A percentile compares a stretch with the other conserved stretches of the same genome.
phyloP scores from a whole-genome alignment of 1,140 invertebrate species.

The Leptinotarsa lineolata region DNA sequence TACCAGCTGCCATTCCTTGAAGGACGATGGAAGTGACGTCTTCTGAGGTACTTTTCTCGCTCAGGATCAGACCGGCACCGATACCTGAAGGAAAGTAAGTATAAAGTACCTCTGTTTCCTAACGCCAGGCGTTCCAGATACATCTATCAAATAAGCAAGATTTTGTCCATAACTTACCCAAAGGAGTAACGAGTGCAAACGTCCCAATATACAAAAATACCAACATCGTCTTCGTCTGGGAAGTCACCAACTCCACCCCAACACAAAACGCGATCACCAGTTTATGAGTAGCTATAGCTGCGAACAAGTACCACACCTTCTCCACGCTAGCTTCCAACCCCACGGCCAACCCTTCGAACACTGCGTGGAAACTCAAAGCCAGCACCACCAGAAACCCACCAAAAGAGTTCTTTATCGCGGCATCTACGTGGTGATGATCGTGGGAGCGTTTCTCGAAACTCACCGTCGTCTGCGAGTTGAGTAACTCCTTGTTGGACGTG shows the following conservation, averaged over 20 bases:
- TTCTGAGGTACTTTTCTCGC: constrained; percentile 63
- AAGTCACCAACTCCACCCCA: constrained; percentile 75
- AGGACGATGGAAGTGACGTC: constrained; percentile 69
- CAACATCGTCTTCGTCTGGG: constrained; percentile 65
- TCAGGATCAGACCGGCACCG: constrained; percentile 69
- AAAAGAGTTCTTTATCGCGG: constrained; percentile 56
- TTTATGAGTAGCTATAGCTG: constrained; percentile 86
- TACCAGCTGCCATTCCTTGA: constrained; percentile 85
- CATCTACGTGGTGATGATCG: constrained; percentile 42
- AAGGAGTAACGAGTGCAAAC: constrained; percentile 78
- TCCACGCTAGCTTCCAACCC: constrained; percentile 69
- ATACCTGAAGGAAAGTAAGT: constrained; percentile 57
- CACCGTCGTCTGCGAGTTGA: constrained; percentile 45
- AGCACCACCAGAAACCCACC: constrained; percentile 70
- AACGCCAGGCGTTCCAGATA: too few relatives aligned
- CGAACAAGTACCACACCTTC: constrained; percentile 72
- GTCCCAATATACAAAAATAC: constrained; percentile 73
- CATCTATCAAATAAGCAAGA: not conserved
- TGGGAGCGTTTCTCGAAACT: constrained; percentile 38
- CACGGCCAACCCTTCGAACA: constrained; percentile 82
- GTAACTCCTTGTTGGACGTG: constrained; percentile 48
- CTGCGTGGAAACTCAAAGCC: constrained; percentile 78
- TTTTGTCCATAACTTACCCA: constrained; percentile 58
- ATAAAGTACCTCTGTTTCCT: too few relatives aligned
- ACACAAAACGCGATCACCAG: constrained; percentile 88